Evolutionary conservation across 2,797 vertebrate genomes (phyloP), one percentile per base, ranked within the genome.

Genomic region (Mormyrus hasselquistii): DNA sequence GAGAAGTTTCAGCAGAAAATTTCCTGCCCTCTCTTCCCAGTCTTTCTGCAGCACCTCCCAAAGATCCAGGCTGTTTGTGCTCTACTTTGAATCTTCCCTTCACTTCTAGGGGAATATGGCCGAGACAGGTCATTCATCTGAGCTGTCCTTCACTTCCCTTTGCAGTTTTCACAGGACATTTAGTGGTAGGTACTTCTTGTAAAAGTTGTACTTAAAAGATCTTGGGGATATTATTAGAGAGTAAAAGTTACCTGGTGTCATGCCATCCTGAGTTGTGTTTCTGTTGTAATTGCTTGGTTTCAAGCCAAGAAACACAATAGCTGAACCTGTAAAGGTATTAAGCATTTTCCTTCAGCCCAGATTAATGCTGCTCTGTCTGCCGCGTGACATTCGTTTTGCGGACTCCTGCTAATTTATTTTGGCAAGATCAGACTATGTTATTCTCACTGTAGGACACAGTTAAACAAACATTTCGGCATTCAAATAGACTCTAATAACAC

Each of bases 341-440:
- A 38, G 29, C 65, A 38, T 73, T 73, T 73, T 73, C 16, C 29
- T 44, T n/a, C 38, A 79, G 38, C 16, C 34, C 38, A 14, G 34
- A 79, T 41, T 44, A 41, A 38, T 6, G 12, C 29, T 76, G 2
- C 73, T 41, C 1, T 79, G 38, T 79, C 29, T 41, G 38, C 38
- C 16, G 34, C 16, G 38, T 79, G 38, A 79, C 73, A 7, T 44
- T 79, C 38, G 5, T 19, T 41, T 76, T 12, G 6, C 16, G 19
- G 73, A 79, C 73, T 79, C 16, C 73, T 41, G 38, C 73, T 44
- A 79, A 79, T 44, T 79, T 79, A 79, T 79, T 79, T 79, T 44
- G 73, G 16, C 73, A 79, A 79, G 73, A 79, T 41, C 73, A 79
- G 73, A 79, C 38, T 79, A 79, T 79, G 73, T 44, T 79, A 79